Evolutionary conservation across 2,113 vertebrate genomes (phyloP).

Genomic region (Aptenodytes forsteri): DNA sequence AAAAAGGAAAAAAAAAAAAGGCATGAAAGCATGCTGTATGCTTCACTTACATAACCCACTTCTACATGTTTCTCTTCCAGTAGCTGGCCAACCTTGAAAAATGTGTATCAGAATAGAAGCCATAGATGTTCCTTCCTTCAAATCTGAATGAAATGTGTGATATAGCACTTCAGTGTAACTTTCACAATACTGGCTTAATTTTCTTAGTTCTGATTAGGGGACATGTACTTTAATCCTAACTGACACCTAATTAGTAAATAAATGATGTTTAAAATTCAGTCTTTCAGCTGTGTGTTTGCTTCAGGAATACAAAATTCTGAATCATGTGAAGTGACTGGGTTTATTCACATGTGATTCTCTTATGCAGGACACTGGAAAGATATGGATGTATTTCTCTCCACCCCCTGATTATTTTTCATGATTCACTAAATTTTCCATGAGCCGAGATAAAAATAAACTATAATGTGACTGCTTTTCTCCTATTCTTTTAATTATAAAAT

Average conservation of each 20-base stretch:
- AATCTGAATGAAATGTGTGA: background rate
- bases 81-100: background rate
- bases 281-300: background rate
- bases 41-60: background rate
- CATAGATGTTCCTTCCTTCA: background rate
- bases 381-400: background rate
- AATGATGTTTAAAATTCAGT: background rate
- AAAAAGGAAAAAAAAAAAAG: background rate
- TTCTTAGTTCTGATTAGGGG: background rate
- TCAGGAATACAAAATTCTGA: background rate
- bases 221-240: background rate
- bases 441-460: constrained; percentile 42
- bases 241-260: background rate
- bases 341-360: constrained; percentile 25
- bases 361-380: constrained; percentile 32
- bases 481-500: background rate
- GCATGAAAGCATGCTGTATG: background rate
- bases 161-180: background rate
- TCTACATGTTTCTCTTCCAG: background rate
- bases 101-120: background rate
- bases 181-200: background rate
- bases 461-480: background rate
- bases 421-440: constrained; percentile 40
- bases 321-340: background rate
- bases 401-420: background rate